Base-by-base conservation (phyloP, 2,888 invertebrate genomes). In the Limenitis camilla region DNA sequence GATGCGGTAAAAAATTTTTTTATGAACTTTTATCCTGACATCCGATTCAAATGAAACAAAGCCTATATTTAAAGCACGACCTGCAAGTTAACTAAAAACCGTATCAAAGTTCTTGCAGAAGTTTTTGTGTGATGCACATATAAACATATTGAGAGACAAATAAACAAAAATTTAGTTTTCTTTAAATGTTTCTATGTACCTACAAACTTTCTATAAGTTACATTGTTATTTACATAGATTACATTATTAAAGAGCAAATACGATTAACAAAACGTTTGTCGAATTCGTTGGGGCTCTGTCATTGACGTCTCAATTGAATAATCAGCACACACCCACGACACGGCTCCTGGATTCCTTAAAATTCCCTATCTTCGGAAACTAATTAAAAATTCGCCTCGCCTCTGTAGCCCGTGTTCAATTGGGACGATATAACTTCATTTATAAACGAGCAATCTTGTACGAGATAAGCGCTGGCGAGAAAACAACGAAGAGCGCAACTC, bases 361-460 rank as follows among this genome's bases (percentile, higher is more conserved):
- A 82, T 83, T 79, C 81, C 78, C 81, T 83, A 85, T 83, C 83
- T 84, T 86, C 78, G 86, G 84, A 84, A 85, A 86, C 86, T 87
- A 87, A 86, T 87, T 87, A 87, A 86, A 86, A 86, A 86, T 86
- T 85, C 85, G 85, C 82, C 70, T 79, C 82, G 80, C 79, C 83
- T 78, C 71, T 77, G 69, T 77, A 70, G 78, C 71, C 73, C 73
- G 71, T 81, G 83, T 81, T 81, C 81, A 84, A 84, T 81, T 85
- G 82, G 69, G 77, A 73, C 80, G 80, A 81, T 87, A 86, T 87
- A 86, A 86, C 87, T 87, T 87, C 83, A 87, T 87, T 86, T 85
- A 84, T 84, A 87, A 83, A 85, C 81, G 82, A 82, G 83, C 83
- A 83, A 85, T 85, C 85, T 86, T 85, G 86, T 84, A 76, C 68